Percentiles rank a stretch among this genome's conserved stretches.
These are phyloP conservation scores for Parazoanthus atlanticus DNA, from an alignment of 92 coral and sea anemone species.

Conservation along the genomic window DNA sequence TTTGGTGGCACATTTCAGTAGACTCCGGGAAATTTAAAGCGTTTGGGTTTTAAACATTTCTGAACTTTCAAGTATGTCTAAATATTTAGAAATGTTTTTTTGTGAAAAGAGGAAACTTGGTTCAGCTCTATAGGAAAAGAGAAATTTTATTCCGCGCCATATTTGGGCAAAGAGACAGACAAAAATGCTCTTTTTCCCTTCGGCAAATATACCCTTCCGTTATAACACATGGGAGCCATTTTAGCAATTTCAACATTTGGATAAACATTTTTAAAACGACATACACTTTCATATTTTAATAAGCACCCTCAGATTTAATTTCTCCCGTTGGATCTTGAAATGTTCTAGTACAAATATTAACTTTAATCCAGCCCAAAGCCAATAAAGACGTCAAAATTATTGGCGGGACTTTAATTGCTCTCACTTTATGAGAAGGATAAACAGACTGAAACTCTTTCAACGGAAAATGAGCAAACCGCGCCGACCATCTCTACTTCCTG, in stretches of 20 bases:
- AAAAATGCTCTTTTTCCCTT: not conserved
- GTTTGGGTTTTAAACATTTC: not conserved
- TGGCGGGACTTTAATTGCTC: not conserved
- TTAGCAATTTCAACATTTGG: not conserved
- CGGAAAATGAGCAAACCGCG: not conserved
- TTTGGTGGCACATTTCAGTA: not conserved
- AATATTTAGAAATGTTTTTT: not conserved
- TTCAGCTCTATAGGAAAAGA: not conserved
- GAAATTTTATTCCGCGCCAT: not conserved
- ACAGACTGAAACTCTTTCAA: not conserved
- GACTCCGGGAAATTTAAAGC: not conserved
- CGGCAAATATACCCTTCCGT: slow-evolving; percentile 7
- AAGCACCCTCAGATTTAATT: not conserved
- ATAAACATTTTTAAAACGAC: not conserved
- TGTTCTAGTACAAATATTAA: not conserved
- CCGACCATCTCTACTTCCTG: not conserved
- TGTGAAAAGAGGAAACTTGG: not conserved
- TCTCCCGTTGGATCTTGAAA: not conserved
- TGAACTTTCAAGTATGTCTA: not conserved
- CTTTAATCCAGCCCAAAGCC: not conserved
- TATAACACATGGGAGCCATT: slow-evolving; percentile 3
- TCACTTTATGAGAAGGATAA: not conserved
- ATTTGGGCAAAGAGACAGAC: not conserved
- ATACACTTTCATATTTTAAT: not conserved
- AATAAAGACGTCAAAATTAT: not conserved